Evolutionary conservation across 2,888 invertebrate genomes (phyloP).

Genomic region (Protophormia terraenovae): DNA sequence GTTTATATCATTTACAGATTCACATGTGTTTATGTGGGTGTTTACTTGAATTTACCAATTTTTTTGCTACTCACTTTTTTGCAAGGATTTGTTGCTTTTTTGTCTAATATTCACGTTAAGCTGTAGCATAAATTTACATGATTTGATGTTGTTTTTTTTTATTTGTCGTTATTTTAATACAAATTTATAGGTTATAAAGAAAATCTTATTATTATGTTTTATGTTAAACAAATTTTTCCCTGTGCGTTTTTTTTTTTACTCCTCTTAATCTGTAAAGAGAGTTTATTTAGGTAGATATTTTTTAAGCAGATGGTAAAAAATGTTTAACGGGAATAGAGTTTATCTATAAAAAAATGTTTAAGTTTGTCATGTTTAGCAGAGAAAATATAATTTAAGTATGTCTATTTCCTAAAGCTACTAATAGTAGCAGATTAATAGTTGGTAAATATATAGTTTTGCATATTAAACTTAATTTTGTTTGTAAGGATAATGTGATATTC

Average conservation of each 20-base stretch:
- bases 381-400: slow-evolving; percentile 47
- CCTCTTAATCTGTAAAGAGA: neutral
- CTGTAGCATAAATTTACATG: slow-evolving; percentile 69
- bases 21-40: slow-evolving; percentile 53
- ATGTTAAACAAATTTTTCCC: neutral
- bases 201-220: slow-evolving; percentile 54
- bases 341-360: neutral
- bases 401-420: slow-evolving; percentile 55
- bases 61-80: slow-evolving; percentile 12
- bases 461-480: too few relatives aligned
- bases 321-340: slow-evolving; percentile 11
- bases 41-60: slow-evolving; percentile 46
- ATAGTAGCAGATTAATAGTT: slow-evolving; percentile 3
- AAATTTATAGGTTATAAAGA: slow-evolving; percentile 62
- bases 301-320: slow-evolving; percentile 18
- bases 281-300: slow-evolving; percentile 29
- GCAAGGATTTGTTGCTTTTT: slow-evolving; percentile 54
- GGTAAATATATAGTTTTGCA: neutral
- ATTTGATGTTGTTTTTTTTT: slow-evolving; percentile 57
- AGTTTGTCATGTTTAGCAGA: neutral
- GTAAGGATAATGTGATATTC: too few relatives aligned
- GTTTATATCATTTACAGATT: slow-evolving; percentile 1
- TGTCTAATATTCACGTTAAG: slow-evolving; percentile 68
- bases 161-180: slow-evolving; percentile 58
- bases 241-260: too few relatives aligned